Conservation (phyloP, 2,797 vertebrate species). For the Clamator glandarius region DNA sequence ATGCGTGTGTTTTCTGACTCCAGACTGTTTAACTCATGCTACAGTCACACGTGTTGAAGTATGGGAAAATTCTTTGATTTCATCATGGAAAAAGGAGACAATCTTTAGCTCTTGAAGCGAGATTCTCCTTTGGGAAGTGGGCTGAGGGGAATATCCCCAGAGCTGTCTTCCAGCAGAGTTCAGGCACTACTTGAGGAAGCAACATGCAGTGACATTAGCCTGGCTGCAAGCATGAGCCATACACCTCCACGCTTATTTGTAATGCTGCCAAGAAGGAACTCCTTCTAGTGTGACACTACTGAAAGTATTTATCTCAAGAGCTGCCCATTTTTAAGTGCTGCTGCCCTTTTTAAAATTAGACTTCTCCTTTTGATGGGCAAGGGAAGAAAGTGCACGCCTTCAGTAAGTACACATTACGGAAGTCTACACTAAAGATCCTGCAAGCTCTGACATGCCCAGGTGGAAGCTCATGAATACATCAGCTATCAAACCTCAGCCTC, state of each 20-base stretch:
- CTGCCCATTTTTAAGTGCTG: not conserved
- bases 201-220: not conserved
- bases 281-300: not conserved
- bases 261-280: not conserved
- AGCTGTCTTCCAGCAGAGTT: conserved; percentile 2
- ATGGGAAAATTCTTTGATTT: not conserved
- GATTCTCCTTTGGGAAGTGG: not conserved
- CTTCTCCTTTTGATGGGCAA: not conserved
- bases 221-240: not conserved
- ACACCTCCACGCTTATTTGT: not conserved
- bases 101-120: not conserved
- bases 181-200: not conserved
- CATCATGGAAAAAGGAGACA: not conserved
- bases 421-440: not conserved
- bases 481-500: conserved; percentile 4
- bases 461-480: not conserved
- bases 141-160: not conserved
- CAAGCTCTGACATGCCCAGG: not conserved
- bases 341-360: not conserved
- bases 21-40: not conserved
- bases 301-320: not conserved
- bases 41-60: not conserved
- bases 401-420: not conserved
- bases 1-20: not conserved
- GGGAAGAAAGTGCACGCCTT: not conserved